phyloP scores from a whole-genome alignment of 1,140 invertebrate genomes.

The Tetraneura akinire region DNA sequence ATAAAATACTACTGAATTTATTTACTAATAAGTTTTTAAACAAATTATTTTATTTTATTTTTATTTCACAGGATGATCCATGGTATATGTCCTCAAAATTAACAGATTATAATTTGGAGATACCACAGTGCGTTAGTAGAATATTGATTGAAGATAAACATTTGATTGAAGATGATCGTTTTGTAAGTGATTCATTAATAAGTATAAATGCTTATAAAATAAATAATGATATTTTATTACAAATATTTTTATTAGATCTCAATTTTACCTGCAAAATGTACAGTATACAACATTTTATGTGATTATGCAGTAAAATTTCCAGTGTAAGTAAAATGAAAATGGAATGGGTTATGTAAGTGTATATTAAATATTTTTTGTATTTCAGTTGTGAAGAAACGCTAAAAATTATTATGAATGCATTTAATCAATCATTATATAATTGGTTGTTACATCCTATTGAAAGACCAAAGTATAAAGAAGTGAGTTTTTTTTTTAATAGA shows the following conservation, averaged over 20 bases:
- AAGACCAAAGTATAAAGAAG: background rate
- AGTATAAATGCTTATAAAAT: too few relatives aligned
- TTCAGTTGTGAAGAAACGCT: background rate
- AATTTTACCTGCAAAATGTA: background rate
- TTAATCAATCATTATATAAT: background rate
- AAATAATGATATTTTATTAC: too few relatives aligned
- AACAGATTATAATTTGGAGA: background rate
- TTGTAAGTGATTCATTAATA: conserved; percentile 2
- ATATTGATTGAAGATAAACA: conserved; percentile 22
- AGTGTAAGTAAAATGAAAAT: background rate
- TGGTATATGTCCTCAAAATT: background rate
- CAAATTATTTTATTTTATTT: background rate
- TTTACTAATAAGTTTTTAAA: too few relatives aligned
- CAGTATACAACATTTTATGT: background rate
- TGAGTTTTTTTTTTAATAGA: conserved; percentile 1
- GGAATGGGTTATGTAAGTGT: too few relatives aligned
- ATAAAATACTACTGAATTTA: too few relatives aligned
- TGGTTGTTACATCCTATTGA: conserved; percentile 31
- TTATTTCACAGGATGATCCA: background rate
- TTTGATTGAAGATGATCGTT: conserved; percentile 12
- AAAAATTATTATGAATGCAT: background rate
- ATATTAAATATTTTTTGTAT: background rate
- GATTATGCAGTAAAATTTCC: background rate
- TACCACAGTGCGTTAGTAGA: background rate
- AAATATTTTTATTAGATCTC: background rate